A percentile compares a stretch with the other conserved stretches of the same genome.
These are phyloP conservation scores for Hydrophis major DNA, from an alignment of 2,797 vertebrate species.

Conservation along the genomic window DNA sequence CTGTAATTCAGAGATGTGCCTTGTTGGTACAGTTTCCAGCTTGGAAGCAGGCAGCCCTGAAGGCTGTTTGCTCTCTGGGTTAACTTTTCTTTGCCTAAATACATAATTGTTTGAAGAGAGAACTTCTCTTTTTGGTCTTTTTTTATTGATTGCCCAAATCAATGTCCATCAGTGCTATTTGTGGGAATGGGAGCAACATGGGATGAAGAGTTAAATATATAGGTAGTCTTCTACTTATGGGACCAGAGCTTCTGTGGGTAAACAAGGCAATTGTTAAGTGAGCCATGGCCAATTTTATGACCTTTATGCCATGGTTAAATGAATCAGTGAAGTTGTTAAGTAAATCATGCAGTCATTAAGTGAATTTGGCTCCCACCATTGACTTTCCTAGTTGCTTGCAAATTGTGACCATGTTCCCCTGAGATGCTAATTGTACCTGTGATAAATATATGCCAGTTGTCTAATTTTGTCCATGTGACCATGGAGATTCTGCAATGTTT, in stretches of 20 bases:
- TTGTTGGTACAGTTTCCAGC: neutral
- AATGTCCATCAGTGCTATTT: neutral
- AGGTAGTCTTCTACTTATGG: no score
- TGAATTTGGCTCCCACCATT: neutral
- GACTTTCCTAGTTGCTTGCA: neutral
- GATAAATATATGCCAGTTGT: neutral
- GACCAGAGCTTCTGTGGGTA: neutral
- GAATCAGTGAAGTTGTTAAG: neutral
- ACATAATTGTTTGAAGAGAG: neutral
- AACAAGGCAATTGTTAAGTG: neutral
- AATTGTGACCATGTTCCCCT: neutral
- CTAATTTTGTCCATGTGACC: neutral
- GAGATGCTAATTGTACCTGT: neutral
- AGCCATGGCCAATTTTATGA: no score
- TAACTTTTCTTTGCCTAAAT: neutral
- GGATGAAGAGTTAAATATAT: neutral
- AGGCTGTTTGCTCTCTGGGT: neutral
- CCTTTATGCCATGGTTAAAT: neutral
- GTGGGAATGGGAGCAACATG: neutral
- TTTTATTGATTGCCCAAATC: neutral
- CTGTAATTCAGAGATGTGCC: neutral
- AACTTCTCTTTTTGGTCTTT: neutral
- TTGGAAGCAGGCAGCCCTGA: neutral
- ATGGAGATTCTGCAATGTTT: neutral
- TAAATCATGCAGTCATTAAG: neutral